phyloP scores from a whole-genome alignment of 2,888 invertebrate species.

The Xestia sexstrigata region DNA sequence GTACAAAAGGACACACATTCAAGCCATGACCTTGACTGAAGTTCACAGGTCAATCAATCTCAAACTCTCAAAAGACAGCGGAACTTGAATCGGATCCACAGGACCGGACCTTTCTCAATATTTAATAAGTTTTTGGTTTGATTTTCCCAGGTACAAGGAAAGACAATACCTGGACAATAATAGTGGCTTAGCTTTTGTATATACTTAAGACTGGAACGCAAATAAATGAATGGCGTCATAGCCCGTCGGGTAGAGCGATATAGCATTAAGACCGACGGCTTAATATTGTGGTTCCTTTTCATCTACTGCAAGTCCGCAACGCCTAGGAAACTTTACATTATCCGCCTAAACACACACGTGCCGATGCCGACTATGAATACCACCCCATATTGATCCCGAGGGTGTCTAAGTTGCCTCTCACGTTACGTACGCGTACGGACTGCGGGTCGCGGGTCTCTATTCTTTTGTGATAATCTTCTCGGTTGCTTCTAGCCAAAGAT shows the following conservation, averaged over 20 bases:
- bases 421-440: neutral
- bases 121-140: neutral
- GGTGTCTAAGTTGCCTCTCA: conserved; percentile 22
- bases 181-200: neutral
- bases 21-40: neutral
- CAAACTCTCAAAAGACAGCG: neutral
- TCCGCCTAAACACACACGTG: conserved; percentile 49
- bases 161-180: neutral
- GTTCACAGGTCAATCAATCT: neutral
- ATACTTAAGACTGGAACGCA: neutral
- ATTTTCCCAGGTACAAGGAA: neutral
- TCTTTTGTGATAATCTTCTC: conserved; percentile 30
- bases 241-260: neutral
- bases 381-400: conserved; percentile 41
- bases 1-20: neutral
- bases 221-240: too few relatives aligned
- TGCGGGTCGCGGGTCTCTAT: conserved; percentile 10
- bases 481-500: conserved; percentile 14
- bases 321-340: conserved; percentile 29
- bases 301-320: conserved; percentile 35
- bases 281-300: conserved; percentile 19
- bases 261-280: neutral
- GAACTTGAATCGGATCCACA: neutral
- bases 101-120: neutral
- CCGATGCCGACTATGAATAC: conserved; percentile 48